Evolutionary conservation across 2,797 vertebrate species (phyloP).

Genomic region (Diceros bicornis): DNA sequence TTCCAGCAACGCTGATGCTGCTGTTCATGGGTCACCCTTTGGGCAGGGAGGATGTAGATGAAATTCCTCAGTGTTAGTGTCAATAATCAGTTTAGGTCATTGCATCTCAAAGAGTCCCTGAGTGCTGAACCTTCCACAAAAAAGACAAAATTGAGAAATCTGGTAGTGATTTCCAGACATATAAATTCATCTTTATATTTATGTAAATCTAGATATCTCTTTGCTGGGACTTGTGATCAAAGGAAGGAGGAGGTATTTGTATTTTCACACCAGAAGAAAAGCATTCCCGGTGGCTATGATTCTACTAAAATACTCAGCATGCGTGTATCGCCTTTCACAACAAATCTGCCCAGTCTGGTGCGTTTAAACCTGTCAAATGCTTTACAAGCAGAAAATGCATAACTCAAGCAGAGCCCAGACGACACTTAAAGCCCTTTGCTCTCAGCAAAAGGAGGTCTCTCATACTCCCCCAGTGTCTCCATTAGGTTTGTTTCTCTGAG

Average conservation of each 20-base stretch:
- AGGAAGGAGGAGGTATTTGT: conserved; percentile 15
- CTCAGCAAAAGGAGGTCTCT: background rate
- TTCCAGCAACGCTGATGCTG: background rate
- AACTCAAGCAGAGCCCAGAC: conserved; percentile 29
- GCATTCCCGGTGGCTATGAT: background rate
- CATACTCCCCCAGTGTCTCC: background rate
- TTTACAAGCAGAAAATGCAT: conserved; percentile 68
- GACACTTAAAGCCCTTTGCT: background rate
- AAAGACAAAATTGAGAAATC: background rate
- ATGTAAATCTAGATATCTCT: conserved; percentile 59
- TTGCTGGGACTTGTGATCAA: conserved; percentile 41
- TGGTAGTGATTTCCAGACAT: conserved; percentile 24
- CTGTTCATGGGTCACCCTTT: background rate
- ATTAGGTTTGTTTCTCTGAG: background rate
- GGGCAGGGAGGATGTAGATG: background rate
- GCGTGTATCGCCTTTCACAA: conserved; percentile 17
- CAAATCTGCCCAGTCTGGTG: conserved; percentile 56
- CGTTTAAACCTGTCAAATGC: conserved; percentile 52
- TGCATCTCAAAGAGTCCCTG: background rate
- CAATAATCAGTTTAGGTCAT: background rate
- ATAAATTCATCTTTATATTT: conserved; percentile 26
- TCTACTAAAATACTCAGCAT: conserved; percentile 16
- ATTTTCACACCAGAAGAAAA: conserved; percentile 63
- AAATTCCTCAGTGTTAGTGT: background rate
- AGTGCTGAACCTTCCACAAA: background rate